Percentiles rank a stretch among this genome's conserved stretches.
These are phyloP conservation scores for Buathra laborator DNA, from an alignment of 2,888 invertebrate genomes.

Conservation along the genomic window DNA sequence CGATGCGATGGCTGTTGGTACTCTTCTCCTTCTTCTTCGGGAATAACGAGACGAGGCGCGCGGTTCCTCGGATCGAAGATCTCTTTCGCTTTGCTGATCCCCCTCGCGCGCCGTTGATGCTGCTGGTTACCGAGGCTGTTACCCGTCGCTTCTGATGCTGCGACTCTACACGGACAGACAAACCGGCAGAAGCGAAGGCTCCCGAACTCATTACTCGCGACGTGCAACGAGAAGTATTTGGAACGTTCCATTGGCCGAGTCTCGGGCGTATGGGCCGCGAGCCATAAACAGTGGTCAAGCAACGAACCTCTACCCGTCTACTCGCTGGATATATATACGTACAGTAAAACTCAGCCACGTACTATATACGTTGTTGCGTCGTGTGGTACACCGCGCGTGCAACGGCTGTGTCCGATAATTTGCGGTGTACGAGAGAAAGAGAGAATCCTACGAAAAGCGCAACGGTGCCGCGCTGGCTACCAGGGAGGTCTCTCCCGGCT, in stretches of 20 bases:
- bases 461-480: constrained; percentile 21
- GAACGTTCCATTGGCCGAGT: constrained; percentile 84
- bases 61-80: constrained; percentile 62
- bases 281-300: constrained; percentile 79
- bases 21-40: background rate
- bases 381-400: constrained; percentile 56
- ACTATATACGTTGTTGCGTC: constrained; percentile 37
- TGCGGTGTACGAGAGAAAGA: constrained; percentile 67
- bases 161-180: background rate
- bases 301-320: constrained; percentile 49
- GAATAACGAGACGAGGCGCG: constrained; percentile 46
- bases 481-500: constrained; percentile 20
- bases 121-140: constrained; percentile 28
- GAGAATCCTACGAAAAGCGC: constrained; percentile 63
- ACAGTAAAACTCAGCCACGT: constrained; percentile 12
- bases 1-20: background rate
- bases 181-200: constrained; percentile 50
- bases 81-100: constrained; percentile 37
- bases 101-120: constrained; percentile 15
- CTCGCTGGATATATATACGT: background rate
- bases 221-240: constrained; percentile 82
- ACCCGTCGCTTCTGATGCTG: constrained; percentile 8
- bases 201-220: constrained; percentile 75
- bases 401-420: constrained; percentile 65
- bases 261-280: constrained; percentile 80